phyloP scores from a whole-genome alignment of 2,888 invertebrate species.

The Cactoblastis cactorum region DNA sequence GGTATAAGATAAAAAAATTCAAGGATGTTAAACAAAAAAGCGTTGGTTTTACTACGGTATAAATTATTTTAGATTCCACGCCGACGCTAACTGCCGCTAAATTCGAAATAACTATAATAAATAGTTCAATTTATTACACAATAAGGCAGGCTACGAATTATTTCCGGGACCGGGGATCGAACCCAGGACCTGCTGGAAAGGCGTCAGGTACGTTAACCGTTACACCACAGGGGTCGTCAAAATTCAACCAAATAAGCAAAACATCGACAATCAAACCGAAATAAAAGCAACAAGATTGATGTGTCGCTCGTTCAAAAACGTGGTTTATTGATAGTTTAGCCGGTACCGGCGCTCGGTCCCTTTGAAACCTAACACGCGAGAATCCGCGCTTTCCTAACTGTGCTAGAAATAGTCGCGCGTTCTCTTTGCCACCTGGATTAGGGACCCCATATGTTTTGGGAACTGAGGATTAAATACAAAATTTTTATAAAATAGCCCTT shows the following conservation, averaged over 20 bases:
- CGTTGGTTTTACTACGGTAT: not conserved
- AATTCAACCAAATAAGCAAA: not conserved
- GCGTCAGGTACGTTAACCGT: no score
- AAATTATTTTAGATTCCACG: not conserved
- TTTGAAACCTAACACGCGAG: conserved; percentile 55
- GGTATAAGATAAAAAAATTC: no score
- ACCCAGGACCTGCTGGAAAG: no score
- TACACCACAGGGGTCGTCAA: no score
- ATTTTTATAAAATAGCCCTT: no score
- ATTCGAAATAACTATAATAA: not conserved
- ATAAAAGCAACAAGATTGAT: not conserved
- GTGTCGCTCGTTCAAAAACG: not conserved
- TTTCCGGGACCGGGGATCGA: no score
- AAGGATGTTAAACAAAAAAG: not conserved
- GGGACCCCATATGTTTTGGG: conserved; percentile 22
- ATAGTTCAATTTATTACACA: not conserved
- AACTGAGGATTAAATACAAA: no score
- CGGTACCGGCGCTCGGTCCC: conserved; percentile 23
- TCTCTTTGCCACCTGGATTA: conserved; percentile 43
- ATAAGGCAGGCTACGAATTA: no score
- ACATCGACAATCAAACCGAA: not conserved
- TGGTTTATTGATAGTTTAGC: not conserved
- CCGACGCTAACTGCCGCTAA: not conserved
- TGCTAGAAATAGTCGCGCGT: conserved; percentile 60
- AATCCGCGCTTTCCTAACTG: conserved; percentile 62